phyloP scores from a whole-genome alignment of 2,888 invertebrate species.

The Parelbella ahira region DNA sequence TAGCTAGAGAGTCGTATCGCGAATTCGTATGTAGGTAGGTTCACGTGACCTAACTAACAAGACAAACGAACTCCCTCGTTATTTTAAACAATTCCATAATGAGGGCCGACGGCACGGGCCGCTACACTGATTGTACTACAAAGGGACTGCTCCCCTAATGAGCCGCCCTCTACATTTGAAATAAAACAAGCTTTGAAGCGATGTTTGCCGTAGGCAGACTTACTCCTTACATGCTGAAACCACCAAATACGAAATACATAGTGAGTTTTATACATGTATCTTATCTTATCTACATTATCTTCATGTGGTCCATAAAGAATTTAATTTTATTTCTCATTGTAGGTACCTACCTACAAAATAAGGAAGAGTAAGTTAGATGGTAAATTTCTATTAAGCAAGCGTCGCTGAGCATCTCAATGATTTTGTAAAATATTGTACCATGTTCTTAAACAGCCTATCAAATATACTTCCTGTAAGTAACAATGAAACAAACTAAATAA shows the following conservation, averaged over 20 bases:
- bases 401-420: no score
- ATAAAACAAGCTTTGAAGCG: conserved; percentile 47
- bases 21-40: no score
- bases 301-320: no score
- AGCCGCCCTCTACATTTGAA: conserved; percentile 50
- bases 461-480: no score
- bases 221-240: conserved; percentile 5
- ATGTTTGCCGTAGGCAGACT: conserved; percentile 56
- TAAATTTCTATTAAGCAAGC: no score
- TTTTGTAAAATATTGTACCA: no score
- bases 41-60: conserved; percentile 37
- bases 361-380: no score
- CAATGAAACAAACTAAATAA: no score
- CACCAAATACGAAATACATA: conserved; percentile 5
- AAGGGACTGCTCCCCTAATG: conserved; percentile 64
- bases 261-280: conserved; percentile 1
- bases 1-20: no score
- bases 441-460: no score
- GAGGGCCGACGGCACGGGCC: conserved; percentile 42
- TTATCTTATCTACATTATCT: no score
- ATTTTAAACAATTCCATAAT: conserved; percentile 78
- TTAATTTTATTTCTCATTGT: no score
- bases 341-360: background rate
- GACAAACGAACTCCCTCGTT: conserved; percentile 60
- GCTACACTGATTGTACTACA: conserved; percentile 58